Conservation (phyloP, 2,888 invertebrate species). For the Frankliniella intonsa region DNA sequence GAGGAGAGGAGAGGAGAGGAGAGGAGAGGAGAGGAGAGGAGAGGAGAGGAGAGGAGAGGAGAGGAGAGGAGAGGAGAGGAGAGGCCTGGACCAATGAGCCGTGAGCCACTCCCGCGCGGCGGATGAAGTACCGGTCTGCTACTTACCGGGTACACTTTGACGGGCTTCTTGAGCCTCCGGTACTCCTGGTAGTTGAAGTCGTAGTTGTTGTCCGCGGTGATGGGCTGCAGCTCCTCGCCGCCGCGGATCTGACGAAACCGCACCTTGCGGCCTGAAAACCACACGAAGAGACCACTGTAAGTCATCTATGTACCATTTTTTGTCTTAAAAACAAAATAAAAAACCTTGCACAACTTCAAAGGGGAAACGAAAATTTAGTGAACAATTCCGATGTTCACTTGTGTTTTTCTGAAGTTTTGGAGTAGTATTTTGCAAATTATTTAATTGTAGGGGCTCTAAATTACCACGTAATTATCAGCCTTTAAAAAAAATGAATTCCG, state of each 20-base stretch:
- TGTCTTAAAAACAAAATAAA: too few species aligned
- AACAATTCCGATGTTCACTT: too few species aligned
- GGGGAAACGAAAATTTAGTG: neutral
- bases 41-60: neutral
- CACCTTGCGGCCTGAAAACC: constrained; percentile 62
- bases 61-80: neutral
- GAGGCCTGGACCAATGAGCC: too few species aligned
- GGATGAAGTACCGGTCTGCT: neutral
- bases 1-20: neutral
- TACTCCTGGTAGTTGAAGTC: constrained; percentile 99
- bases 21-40: neutral
- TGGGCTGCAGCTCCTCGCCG: constrained; percentile 71
- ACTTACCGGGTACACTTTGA: constrained; percentile 74
- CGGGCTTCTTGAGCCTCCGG: constrained; percentile 69
- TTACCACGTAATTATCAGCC: too few species aligned
- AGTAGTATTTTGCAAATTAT: too few species aligned
- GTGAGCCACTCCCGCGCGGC: too few species aligned
- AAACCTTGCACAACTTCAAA: neutral
- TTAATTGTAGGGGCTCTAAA: too few species aligned
- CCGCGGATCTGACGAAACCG: constrained; percentile 79
- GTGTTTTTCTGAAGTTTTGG: too few species aligned
- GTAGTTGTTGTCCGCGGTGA: constrained; percentile 93
- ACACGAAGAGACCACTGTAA: neutral
- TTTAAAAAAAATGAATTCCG: too few species aligned
- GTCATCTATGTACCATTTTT: too few species aligned